Evolutionary conservation across 2,797 vertebrate species (phyloP).

Genomic region (Gymnoscopelus microlampas): DNA sequence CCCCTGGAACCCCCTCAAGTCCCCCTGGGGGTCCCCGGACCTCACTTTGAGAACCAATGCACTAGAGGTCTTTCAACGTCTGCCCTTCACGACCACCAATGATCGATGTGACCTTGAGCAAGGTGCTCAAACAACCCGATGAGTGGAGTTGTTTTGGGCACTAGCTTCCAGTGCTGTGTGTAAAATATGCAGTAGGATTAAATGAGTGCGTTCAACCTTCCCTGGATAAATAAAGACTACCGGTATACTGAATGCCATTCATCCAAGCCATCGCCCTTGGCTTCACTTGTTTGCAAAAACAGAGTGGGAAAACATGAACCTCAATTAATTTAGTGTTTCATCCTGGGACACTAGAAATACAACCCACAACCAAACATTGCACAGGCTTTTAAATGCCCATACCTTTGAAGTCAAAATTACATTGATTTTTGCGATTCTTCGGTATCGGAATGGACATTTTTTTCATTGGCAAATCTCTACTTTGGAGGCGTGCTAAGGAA

Average conservation of each 20-base stretch:
- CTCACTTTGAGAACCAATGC: no score
- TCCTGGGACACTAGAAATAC: neutral
- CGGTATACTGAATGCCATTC: neutral
- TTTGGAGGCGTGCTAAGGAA: neutral
- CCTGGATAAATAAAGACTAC: neutral
- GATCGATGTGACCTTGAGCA: no score
- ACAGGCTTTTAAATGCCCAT: conserved; percentile 31
- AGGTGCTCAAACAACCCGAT: no score
- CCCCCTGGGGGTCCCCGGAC: no score
- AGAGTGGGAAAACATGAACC: conserved; percentile 5
- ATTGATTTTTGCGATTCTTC: no score
- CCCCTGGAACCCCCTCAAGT: no score
- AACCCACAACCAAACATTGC: conserved; percentile 31
- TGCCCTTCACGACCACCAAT: no score
- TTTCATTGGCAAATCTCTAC: no score
- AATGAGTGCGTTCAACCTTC: neutral
- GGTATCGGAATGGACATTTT: no score
- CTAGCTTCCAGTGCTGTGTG: neutral
- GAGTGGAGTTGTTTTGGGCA: no score
- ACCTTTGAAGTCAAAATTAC: neutral
- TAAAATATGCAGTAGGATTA: conserved; percentile 27
- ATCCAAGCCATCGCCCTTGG: neutral
- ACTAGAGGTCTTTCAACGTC: no score
- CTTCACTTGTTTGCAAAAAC: neutral
- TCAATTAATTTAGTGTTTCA: neutral